Conservation (phyloP, 2,888 invertebrate genomes). For the Pseudoips prasinana region DNA sequence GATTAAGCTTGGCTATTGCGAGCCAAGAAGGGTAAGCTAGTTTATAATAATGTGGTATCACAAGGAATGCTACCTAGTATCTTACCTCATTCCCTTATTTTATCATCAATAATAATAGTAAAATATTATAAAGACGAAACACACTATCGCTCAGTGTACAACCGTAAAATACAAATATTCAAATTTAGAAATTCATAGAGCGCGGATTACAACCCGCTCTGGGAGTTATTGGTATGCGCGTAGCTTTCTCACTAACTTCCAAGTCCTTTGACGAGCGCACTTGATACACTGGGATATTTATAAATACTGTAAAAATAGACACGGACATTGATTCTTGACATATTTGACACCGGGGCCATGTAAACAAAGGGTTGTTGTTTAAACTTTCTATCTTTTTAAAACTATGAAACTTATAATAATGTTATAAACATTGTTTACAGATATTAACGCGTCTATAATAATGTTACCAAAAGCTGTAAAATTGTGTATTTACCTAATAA, state of each 20-base stretch:
- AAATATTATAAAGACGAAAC: constrained; percentile 10
- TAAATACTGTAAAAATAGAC: constrained; percentile 39
- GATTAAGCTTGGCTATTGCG: too few relatives aligned
- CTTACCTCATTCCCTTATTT: too few relatives aligned
- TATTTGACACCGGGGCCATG: constrained; percentile 16
- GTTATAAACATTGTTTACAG: too few relatives aligned
- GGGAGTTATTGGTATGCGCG: constrained; percentile 45
- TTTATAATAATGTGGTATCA: too few relatives aligned
- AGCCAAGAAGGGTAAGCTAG: too few relatives aligned
- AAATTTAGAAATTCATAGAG: constrained; percentile 47
- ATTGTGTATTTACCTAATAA: too few relatives aligned
- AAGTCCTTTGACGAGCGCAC: constrained; percentile 34
- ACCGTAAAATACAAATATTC: constrained; percentile 22
- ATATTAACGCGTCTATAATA: too few relatives aligned
- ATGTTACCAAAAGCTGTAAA: too few relatives aligned
- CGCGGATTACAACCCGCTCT: constrained; percentile 39
- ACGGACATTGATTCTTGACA: constrained; percentile 27
- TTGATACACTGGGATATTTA: constrained; percentile 46
- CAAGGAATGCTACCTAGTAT: too few relatives aligned
- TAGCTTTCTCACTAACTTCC: constrained; percentile 27
- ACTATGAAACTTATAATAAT: too few relatives aligned
- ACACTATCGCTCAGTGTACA: constrained; percentile 13
- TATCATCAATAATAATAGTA: too few relatives aligned
- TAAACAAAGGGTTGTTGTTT: constrained; percentile 16
- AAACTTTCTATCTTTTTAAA: too few relatives aligned